A percentile compares a stretch with the other conserved stretches of the same genome.
These are phyloP conservation scores for Tromatobia lineatoria DNA, from an alignment of 2,888 invertebrate species.

Conservation along the genomic window DNA sequence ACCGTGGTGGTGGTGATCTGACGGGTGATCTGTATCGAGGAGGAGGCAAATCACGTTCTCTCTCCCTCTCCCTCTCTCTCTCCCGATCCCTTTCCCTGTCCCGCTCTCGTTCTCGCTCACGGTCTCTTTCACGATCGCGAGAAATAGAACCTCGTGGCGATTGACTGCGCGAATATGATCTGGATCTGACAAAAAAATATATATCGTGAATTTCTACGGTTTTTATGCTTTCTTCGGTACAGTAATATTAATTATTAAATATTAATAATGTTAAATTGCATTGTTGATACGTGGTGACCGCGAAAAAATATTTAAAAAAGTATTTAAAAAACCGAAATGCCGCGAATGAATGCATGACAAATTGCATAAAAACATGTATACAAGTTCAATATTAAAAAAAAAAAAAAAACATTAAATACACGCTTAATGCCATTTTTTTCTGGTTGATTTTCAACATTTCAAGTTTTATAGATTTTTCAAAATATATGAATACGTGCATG, in stretches of 20 bases:
- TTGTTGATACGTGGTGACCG: too few species aligned
- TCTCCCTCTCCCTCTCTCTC: slow-evolving; percentile 79
- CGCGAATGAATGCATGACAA: too few species aligned
- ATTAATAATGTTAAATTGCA: too few species aligned
- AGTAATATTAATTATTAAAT: not conserved
- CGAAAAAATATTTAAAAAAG: too few species aligned
- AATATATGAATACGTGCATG: too few species aligned
- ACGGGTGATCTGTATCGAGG: slow-evolving; percentile 83
- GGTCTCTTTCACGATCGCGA: slow-evolving; percentile 83
- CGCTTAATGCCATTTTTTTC: too few species aligned
- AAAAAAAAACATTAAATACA: too few species aligned
- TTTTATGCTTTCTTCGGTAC: not conserved
- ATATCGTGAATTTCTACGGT: not conserved
- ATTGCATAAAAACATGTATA: too few species aligned
- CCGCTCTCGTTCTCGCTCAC: slow-evolving; percentile 72
- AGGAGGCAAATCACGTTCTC: slow-evolving; percentile 81
- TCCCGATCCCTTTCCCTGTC: slow-evolving; percentile 77
- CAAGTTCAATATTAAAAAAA: too few species aligned
- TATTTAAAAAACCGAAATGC: too few species aligned
- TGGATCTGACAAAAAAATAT: slow-evolving; percentile 86
- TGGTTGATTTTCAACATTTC: too few species aligned
- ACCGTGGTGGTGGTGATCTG: slow-evolving; percentile 83
- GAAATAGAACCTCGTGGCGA: slow-evolving; percentile 86
- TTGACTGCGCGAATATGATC: slow-evolving; percentile 89
- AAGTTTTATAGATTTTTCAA: too few species aligned